Evolutionary conservation across 1,140 invertebrate species (phyloP), one percentile per base, ranked within the genome.

Genomic region (Zaprionus camerounensis): DNA sequence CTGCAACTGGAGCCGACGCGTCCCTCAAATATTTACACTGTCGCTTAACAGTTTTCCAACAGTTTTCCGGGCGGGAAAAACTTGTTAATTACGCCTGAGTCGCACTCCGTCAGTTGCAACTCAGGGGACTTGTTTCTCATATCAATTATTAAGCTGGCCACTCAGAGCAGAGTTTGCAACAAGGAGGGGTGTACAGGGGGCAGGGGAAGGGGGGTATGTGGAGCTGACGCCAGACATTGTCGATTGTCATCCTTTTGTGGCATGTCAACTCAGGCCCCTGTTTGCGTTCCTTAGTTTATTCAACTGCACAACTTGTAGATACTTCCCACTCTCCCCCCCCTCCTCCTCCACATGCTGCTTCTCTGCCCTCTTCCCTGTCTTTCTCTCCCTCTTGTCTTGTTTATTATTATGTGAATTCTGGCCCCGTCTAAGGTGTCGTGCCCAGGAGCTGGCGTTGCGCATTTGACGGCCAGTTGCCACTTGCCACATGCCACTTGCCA

Each of bases 101-200:
- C 76, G 71, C 67, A 46, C 51, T 46, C 80, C 78, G 75, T 70
- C 78, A 81, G 71, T 49, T 78, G 73, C 81, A 74, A 68, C 57
- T 63, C 36, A 31, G 26, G 15, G 31, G 9, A 9, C 31, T 85
- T 90, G 85, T 90, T 88, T 81, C 90, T 82, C 81, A 71, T 90
- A 90, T 90, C 85, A 90, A 90, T 90, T 90, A 90, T 90, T 90
- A 90, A 84, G 72, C 82, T 59, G 66, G 72, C 51, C 79, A 79
- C 71, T 66, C 46, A 61, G 34, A 22, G 17, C 5, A 22, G 17
- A 26, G 17, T 17, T 2, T 17, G n/a, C 55, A 28, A 41, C 22
- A 11, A 62, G n/a, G 66, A 62, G 61, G 44, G 65, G 56, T 59
- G 62, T 34, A 44, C 4, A 38, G n/a, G 34, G 15, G 53, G 26